These are phyloP conservation scores for Philereme vetulata DNA, from an alignment of 2,888 invertebrate genomes.

Conservation along the genomic window DNA sequence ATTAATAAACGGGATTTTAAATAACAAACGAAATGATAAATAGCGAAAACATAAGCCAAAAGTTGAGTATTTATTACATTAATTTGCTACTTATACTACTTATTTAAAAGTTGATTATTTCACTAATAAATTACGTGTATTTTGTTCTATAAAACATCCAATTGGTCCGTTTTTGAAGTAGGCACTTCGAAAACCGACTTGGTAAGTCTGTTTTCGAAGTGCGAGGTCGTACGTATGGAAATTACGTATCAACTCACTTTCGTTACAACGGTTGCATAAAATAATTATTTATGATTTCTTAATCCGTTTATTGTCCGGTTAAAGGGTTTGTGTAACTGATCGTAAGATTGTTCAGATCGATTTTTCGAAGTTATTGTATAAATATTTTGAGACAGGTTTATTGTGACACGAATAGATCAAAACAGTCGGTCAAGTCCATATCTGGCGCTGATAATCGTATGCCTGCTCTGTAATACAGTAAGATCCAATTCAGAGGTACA, in stretches of 20 bases:
- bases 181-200: neutral
- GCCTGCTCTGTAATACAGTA: constrained; percentile 49
- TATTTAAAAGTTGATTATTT: too few species aligned
- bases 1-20: constrained; percentile 66
- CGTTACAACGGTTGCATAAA: constrained; percentile 72
- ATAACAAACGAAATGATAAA: constrained; percentile 83
- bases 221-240: constrained; percentile 60
- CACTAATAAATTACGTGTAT: constrained; percentile 11
- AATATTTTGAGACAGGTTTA: constrained; percentile 38
- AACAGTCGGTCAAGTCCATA: constrained; percentile 64
- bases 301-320: constrained; percentile 64
- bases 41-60: constrained; percentile 77
- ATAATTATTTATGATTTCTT: constrained; percentile 69
- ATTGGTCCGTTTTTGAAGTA: neutral
- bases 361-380: constrained; percentile 40
- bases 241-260: constrained; percentile 78
- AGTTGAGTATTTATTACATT: constrained; percentile 44
- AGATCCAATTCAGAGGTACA: constrained; percentile 8
- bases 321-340: constrained; percentile 56
- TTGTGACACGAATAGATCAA: constrained; percentile 61
- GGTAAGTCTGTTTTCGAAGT: constrained; percentile 10
- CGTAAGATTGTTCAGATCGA: constrained; percentile 49
- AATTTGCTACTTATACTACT: too few species aligned
- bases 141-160: too few species aligned
- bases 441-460: constrained; percentile 69